Evolutionary conservation across 2,888 invertebrate species (phyloP).

Genomic region (Cyrtodaria siliqua): DNA sequence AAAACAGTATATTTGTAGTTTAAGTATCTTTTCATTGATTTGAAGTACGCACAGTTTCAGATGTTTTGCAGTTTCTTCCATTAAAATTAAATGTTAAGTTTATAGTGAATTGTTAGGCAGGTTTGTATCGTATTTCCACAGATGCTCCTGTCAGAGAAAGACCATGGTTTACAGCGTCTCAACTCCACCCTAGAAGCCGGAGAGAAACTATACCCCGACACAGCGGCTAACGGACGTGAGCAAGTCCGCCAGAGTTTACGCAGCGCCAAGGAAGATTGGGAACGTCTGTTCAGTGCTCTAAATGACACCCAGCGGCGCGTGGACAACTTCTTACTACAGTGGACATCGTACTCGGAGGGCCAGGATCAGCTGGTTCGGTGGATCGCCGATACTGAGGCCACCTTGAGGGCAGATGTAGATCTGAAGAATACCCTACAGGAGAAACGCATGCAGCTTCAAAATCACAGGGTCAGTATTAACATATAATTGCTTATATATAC

Average conservation of each 20-base stretch:
- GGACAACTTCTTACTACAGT: constrained; percentile 94
- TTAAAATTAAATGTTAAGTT: too few species aligned
- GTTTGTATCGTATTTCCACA: constrained; percentile 88
- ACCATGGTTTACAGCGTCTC: constrained; percentile 92
- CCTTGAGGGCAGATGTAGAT: constrained; percentile 92
- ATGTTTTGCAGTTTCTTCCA: too few species aligned
- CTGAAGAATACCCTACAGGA: constrained; percentile 96
- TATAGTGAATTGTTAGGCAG: too few species aligned
- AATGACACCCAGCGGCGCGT: constrained; percentile 93
- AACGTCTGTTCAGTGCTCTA: constrained; percentile 88
- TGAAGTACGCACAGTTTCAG: too few species aligned
- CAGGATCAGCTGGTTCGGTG: constrained; percentile 92
- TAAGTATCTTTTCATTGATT: too few species aligned
- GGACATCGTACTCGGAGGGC: constrained; percentile 96
- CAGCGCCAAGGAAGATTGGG: constrained; percentile 86
- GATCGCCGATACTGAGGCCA: constrained; percentile 91
- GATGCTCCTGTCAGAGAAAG: constrained; percentile 92
- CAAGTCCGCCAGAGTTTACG: constrained; percentile 92
- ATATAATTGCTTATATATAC: too few species aligned
- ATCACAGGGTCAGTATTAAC: constrained; percentile 89
- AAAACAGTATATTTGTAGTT: too few species aligned
- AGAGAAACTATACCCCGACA: constrained; percentile 94
- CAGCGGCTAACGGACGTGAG: constrained; percentile 95
- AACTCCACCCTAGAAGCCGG: constrained; percentile 95
- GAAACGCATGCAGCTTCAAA: constrained; percentile 94